phyloP scores from a whole-genome alignment of 2,888 invertebrate genomes.

The Chorisops tibialis region DNA sequence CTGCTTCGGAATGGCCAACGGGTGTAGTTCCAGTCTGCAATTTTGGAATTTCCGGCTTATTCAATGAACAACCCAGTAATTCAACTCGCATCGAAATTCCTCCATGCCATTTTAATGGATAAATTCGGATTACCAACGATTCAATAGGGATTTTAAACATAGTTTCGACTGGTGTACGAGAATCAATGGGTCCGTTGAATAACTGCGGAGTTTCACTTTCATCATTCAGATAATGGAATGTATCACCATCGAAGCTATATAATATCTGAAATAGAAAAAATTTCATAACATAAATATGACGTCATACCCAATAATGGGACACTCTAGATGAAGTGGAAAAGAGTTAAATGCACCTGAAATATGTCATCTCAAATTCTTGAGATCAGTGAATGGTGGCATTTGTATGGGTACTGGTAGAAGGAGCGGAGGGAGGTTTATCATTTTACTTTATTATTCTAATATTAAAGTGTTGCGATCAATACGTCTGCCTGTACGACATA shows the following conservation, averaged over 20 bases:
- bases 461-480: too few relatives aligned
- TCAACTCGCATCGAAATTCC: slow-evolving; percentile 68
- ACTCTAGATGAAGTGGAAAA: too few relatives aligned
- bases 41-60: neutral
- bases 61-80: slow-evolving; percentile 61
- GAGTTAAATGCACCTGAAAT: too few relatives aligned
- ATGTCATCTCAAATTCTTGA: too few relatives aligned
- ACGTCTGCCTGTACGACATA: too few relatives aligned
- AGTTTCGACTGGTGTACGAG: slow-evolving; percentile 58
- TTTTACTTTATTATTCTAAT: too few relatives aligned
- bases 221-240: slow-evolving; percentile 60
- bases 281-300: too few relatives aligned
- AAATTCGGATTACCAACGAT: slow-evolving; percentile 67
- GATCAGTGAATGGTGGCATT: too few relatives aligned
- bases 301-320: too few relatives aligned
- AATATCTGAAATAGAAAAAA: slow-evolving; percentile 45
- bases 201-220: slow-evolving; percentile 58
- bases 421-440: too few relatives aligned
- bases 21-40: neutral
- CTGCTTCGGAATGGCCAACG: neutral
- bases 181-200: slow-evolving; percentile 70
- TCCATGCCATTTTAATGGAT: slow-evolving; percentile 72
- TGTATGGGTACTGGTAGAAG: too few relatives aligned
- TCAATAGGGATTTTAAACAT: slow-evolving; percentile 71
- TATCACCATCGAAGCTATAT: slow-evolving; percentile 65